Percentiles rank a stretch among this genome's conserved stretches.
These are phyloP conservation scores for Andrena camellia DNA, from an alignment of 2,888 invertebrate species.

Conservation along the genomic window DNA sequence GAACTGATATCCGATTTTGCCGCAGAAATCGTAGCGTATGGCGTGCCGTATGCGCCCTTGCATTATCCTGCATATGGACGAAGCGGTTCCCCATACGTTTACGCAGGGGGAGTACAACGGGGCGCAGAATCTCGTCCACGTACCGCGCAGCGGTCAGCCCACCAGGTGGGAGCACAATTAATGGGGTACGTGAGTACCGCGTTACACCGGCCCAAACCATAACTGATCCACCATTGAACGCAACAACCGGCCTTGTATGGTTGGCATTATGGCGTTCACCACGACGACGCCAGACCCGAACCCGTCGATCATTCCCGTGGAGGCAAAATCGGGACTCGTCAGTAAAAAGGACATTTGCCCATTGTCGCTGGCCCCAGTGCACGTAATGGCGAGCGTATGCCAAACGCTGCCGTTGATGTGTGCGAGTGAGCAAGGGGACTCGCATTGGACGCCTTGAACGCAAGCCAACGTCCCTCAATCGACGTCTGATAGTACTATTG, in stretches of 20 bases:
- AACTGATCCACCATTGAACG: not conserved
- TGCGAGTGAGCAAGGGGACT: not conserved
- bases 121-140: not conserved
- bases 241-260: not conserved
- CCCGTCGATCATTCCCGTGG: not conserved
- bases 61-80: not conserved
- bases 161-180: not conserved
- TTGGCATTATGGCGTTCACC: not conserved
- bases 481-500: not conserved
- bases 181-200: not conserved
- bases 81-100: not conserved
- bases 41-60: not conserved
- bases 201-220: not conserved
- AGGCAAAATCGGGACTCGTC: slow-evolving; percentile 5
- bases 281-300: slow-evolving; percentile 1
- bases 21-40: not conserved
- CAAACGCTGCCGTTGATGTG: slow-evolving; percentile 1
- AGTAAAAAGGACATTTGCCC: slow-evolving; percentile 11
- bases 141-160: not conserved
- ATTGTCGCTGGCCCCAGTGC: not conserved
- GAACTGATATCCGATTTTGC: not conserved
- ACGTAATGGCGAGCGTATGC: not conserved
- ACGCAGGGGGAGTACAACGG: not conserved
- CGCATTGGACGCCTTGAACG: not conserved
- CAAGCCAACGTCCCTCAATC: not conserved